Percentiles rank a stretch among this genome's conserved stretches.
Evolutionary conservation across 2,797 vertebrate species (phyloP).

Genomic region (Gastrophryne carolinensis): DNA sequence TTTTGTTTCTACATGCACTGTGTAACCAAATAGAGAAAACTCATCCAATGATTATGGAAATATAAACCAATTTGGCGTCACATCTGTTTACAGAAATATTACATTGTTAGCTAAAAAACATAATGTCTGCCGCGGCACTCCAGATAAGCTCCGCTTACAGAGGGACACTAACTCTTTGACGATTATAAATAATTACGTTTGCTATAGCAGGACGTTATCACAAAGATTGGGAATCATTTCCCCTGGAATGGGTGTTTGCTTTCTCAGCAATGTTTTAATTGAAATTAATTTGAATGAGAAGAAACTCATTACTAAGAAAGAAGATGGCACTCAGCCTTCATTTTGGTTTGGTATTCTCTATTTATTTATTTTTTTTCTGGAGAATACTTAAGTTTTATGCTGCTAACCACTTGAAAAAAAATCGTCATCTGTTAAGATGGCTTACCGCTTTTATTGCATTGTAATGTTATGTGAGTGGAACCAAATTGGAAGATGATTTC

Average conservation of each 20-base stretch:
- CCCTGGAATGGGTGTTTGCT: slow-evolving; percentile 77
- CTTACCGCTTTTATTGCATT: slow-evolving; percentile 10
- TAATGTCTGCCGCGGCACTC: slow-evolving; percentile 71
- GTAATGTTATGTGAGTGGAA: slow-evolving; percentile 1
- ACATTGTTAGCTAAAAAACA: slow-evolving; percentile 72
- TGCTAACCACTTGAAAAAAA: background rate
- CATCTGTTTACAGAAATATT: slow-evolving; percentile 73
- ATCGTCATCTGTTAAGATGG: slow-evolving; percentile 31
- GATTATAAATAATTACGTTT: slow-evolving; percentile 83
- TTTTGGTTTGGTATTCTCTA: slow-evolving; percentile 55
- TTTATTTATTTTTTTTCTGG: slow-evolving; percentile 7
- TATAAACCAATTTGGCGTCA: slow-evolving; percentile 69
- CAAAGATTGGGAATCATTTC: slow-evolving; percentile 81
- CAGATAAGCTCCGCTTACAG: slow-evolving; percentile 65
- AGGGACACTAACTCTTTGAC: slow-evolving; percentile 79
- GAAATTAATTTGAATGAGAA: slow-evolving; percentile 83
- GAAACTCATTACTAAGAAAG: slow-evolving; percentile 80
- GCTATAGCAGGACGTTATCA: slow-evolving; percentile 77
- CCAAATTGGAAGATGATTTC: slow-evolving; percentile 31
- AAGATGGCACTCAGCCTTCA: slow-evolving; percentile 79
- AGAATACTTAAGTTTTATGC: slow-evolving; percentile 16
- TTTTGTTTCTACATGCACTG: background rate
- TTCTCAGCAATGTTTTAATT: slow-evolving; percentile 80
- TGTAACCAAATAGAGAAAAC: slow-evolving; percentile 25
- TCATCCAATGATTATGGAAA: slow-evolving; percentile 70